Evolutionary conservation across 1,140 invertebrate genomes (phyloP).

Genomic region (Leptinotarsa defecta): DNA sequence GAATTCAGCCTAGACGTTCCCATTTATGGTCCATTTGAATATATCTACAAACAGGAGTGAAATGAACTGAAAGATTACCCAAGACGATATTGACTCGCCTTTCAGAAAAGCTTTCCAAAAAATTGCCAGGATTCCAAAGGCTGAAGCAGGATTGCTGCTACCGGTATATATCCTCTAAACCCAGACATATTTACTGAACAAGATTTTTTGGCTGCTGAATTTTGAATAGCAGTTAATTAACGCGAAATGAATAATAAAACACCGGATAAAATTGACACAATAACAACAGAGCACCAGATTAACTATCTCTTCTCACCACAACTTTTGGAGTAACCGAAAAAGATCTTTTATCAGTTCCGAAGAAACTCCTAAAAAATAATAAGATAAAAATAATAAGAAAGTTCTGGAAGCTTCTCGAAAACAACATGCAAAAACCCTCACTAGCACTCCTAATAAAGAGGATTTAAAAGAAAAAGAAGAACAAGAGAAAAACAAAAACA

Average conservation of each 20-base stretch:
- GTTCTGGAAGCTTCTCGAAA: not conserved
- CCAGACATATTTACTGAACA: not conserved
- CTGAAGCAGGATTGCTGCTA: not conserved
- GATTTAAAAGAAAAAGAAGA: not conserved
- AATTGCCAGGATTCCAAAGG: not conserved
- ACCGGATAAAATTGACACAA: not conserved
- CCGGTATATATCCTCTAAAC: not conserved
- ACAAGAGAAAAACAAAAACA: not conserved
- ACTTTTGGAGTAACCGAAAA: not conserved
- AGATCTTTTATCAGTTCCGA: not conserved
- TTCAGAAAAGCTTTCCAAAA: not conserved
- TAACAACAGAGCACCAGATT: not conserved
- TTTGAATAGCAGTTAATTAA: too few species aligned
- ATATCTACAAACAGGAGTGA: not conserved
- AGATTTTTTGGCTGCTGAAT: not conserved
- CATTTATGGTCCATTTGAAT: not conserved
- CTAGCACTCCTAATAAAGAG: not conserved
- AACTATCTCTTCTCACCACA: not conserved
- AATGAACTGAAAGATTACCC: not conserved
- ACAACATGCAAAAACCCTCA: not conserved
- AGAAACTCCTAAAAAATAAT: not conserved
- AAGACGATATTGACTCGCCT: not conserved
- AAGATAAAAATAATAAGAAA: not conserved
- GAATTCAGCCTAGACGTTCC: not conserved
- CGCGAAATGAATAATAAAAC: not conserved